Base-by-base conservation (phyloP, 2,797 vertebrate genomes). In the Setipinna tenuifilis region DNA sequence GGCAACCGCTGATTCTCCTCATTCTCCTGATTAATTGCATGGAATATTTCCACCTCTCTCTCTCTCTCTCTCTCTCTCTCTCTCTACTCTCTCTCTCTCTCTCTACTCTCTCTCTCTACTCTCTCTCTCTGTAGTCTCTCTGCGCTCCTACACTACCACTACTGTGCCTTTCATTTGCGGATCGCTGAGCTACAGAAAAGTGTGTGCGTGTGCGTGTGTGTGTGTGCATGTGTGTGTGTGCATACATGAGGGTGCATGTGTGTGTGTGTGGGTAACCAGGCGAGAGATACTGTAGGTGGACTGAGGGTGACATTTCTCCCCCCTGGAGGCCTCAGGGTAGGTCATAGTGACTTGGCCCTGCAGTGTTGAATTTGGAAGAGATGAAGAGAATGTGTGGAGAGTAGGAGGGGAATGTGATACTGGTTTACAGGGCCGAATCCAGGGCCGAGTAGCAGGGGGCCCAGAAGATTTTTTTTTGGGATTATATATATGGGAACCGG, bases 21-120 rank as follows among this genome's bases (percentile, higher is more conserved):
- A 87, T 94, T 92, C 91, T 87, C 88, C 84, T 94, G 94, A 95
- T 94, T 96, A 95, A 96, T 94, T 94, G 90, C 93, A 89, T 90
- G 88, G 87, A 93, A 92, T 94, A 91, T 92, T 93, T 92, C 84
- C 89, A 92, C 89, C 90, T 82, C 28, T 80, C 50, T 54, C 7
- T 54, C 50, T 54, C 50, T 54, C 50, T 54, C 50, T 9, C 50
- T 54, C 81, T 28, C 50, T 16, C 48, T 28, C 11, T 28, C 81
- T 57, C 21, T 82, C 21, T 28, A 6, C 25, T 83, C 54, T 82
- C 65, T 78, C 12, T 81, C 68, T 80, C 68, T 19, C 6, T 28
- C n/a, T 48, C 25, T 82, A 59, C 62, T 81, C 31, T 82, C 57
- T 82, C 58, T 48, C 84, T 23, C 71, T 54, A 23, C 41, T 81